These are phyloP conservation scores for Lycaena phlaeas DNA, from an alignment of 2,888 invertebrate species.

Conservation along the genomic window DNA sequence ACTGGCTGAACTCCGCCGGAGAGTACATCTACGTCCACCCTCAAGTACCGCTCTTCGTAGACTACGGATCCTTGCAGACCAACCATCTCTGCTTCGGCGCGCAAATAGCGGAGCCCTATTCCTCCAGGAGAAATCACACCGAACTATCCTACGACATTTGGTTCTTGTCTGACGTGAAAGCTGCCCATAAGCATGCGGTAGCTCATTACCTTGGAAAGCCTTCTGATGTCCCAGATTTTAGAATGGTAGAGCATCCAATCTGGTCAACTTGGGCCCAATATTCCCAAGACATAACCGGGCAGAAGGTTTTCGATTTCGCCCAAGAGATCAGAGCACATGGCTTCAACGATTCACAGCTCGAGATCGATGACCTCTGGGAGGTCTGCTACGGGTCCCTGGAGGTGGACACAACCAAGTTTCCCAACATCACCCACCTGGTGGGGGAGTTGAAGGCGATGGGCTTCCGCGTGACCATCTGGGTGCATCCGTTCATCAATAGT, in stretches of 20 bases:
- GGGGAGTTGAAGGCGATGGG: constrained; percentile 74
- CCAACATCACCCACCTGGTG: constrained; percentile 76
- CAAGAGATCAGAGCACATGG: constrained; percentile 75
- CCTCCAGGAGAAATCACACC: constrained; percentile 38
- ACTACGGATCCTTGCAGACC: constrained; percentile 72
- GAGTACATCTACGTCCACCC: constrained; percentile 77
- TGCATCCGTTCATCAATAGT: constrained; percentile 88
- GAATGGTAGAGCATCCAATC: constrained; percentile 84
- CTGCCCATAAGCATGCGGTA: constrained; percentile 77
- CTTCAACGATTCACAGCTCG: constrained; percentile 82
- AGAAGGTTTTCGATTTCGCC: constrained; percentile 76
- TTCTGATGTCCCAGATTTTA: constrained; percentile 72
- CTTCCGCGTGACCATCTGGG: constrained; percentile 86
- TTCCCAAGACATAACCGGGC: constrained; percentile 75
- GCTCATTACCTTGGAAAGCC: constrained; percentile 76
- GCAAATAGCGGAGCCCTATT: constrained; percentile 70
- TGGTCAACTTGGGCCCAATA: constrained; percentile 93
- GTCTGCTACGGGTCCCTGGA: constrained; percentile 85
- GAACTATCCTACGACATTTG: constrained; percentile 75
- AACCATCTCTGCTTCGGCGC: constrained; percentile 74
- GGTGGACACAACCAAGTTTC: constrained; percentile 81
- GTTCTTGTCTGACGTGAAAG: constrained; percentile 68
- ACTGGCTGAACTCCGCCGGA: constrained; percentile 82
- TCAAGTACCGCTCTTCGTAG: constrained; percentile 78
- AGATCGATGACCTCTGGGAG: constrained; percentile 93